A percentile compares a stretch with the other conserved stretches of the same genome.
phyloP scores from a whole-genome alignment of 2,888 invertebrate genomes.

The Hemithea aestivaria region DNA sequence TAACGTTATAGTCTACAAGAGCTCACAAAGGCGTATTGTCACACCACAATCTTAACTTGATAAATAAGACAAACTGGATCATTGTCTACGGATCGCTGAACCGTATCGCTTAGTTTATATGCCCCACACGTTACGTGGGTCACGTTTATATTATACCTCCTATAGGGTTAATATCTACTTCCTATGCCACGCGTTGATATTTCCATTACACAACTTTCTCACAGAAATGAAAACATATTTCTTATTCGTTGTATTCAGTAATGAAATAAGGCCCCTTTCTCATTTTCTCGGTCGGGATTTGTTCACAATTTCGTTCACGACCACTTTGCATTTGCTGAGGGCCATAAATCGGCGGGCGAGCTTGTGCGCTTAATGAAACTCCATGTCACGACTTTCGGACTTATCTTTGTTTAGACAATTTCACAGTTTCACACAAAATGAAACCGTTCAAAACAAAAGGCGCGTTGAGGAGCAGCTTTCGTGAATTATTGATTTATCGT shows the following conservation, averaged over 20 bases:
- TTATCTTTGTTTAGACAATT: conserved; percentile 44
- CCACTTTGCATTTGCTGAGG: conserved; percentile 47
- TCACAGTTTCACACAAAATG: conserved; percentile 30
- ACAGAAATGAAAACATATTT: conserved; percentile 44
- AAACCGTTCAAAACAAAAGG: conserved; percentile 23
- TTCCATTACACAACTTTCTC: conserved; percentile 23
- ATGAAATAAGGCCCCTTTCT: conserved; percentile 50
- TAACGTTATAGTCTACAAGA: conserved; percentile 14
- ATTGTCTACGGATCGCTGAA: conserved; percentile 19
- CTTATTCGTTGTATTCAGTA: conserved; percentile 42
- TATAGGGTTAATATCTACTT: conserved; percentile 23
- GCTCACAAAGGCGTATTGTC: conserved; percentile 11
- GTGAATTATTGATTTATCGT: conserved; percentile 42
- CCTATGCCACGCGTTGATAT: conserved; percentile 17
- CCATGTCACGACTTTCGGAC: conserved; percentile 51
- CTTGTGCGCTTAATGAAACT: conserved; percentile 59
- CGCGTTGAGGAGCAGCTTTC: conserved; percentile 23
- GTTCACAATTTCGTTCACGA: conserved; percentile 55
- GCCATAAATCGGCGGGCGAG: conserved; percentile 50
- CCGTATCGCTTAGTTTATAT: conserved; percentile 19
- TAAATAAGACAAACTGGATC: conserved; percentile 18
- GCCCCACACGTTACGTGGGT: conserved; percentile 17
- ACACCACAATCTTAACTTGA: conserved; percentile 18
- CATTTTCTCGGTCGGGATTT: conserved; percentile 49
- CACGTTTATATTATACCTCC: conserved; percentile 16